These are phyloP conservation scores for Iphiclides podalirius DNA, from an alignment of 2,888 invertebrate species.

Conservation along the genomic window DNA sequence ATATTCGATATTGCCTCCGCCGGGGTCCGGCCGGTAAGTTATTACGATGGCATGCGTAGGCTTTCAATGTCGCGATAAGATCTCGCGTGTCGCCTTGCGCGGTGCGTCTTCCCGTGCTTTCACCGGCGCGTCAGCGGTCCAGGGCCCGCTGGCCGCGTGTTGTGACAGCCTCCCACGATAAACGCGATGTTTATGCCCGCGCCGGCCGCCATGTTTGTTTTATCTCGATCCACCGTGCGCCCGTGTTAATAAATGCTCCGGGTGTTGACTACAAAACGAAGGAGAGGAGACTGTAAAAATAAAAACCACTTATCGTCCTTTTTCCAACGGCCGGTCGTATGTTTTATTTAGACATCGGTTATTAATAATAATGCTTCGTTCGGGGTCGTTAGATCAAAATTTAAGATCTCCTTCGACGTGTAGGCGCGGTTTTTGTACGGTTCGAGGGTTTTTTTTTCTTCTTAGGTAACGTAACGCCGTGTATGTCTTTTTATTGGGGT, in stretches of 20 bases:
- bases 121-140: slow-evolving; percentile 61
- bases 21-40: slow-evolving; percentile 43
- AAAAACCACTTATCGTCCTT: slow-evolving; percentile 45
- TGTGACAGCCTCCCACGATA: slow-evolving; percentile 80
- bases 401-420: slow-evolving; percentile 66
- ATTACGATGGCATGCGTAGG: slow-evolving; percentile 60
- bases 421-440: slow-evolving; percentile 55
- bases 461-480: slow-evolving; percentile 28
- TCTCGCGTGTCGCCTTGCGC: slow-evolving; percentile 56
- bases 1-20: slow-evolving; percentile 43
- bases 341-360: slow-evolving; percentile 77
- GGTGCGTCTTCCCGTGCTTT: slow-evolving; percentile 72
- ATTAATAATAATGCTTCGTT: slow-evolving; percentile 76
- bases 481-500: slow-evolving; percentile 61
- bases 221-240: slow-evolving; percentile 72
- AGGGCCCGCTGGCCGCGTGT: slow-evolving; percentile 63
- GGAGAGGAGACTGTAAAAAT: slow-evolving; percentile 36
- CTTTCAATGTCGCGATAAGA: slow-evolving; percentile 63
- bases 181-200: slow-evolving; percentile 72
- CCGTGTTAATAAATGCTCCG: slow-evolving; percentile 71
- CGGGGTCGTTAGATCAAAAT: slow-evolving; percentile 70
- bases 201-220: slow-evolving; percentile 78
- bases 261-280: not conserved
- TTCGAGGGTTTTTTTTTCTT: slow-evolving; percentile 52
- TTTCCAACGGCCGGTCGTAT: slow-evolving; percentile 61